These are phyloP conservation scores for Gobionotothen gibberifrons DNA, from an alignment of 2,797 vertebrate genomes.

Conservation along the genomic window DNA sequence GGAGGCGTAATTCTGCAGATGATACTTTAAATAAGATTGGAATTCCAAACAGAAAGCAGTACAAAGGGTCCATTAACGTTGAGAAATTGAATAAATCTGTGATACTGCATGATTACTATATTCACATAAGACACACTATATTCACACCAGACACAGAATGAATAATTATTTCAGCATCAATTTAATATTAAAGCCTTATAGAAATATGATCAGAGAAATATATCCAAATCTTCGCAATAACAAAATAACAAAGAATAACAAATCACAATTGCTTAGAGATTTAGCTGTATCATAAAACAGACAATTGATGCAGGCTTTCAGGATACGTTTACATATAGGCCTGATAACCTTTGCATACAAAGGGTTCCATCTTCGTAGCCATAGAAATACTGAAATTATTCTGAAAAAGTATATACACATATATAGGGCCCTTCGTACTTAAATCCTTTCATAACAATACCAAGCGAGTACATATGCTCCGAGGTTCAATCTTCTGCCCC, in stretches of 20 bases:
- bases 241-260: not conserved
- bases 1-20: constrained; percentile 64
- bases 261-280: not conserved
- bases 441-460: constrained; percentile 8
- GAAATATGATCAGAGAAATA: not conserved
- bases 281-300: constrained; percentile 38
- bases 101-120: not conserved
- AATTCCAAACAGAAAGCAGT: constrained; percentile 42
- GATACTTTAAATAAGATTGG: constrained; percentile 64
- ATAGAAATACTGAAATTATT: constrained; percentile 19
- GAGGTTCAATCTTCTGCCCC: constrained; percentile 30
- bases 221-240: not conserved
- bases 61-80: constrained; percentile 21
- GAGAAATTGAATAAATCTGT: constrained; percentile 3
- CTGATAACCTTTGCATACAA: constrained; percentile 53
- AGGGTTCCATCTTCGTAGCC: constrained; percentile 16
- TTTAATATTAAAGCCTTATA: not conserved
- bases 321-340: constrained; percentile 44
- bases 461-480: constrained; percentile 21
- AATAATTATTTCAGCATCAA: too few relatives aligned
- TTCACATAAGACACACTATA: not conserved
- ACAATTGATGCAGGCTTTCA: constrained; percentile 34
- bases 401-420: constrained; percentile 7
- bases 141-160: too few relatives aligned
- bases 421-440: constrained; percentile 5